These are phyloP conservation scores for Halcyon senegalensis DNA, from an alignment of 2,113 vertebrate species.

Conservation along the genomic window DNA sequence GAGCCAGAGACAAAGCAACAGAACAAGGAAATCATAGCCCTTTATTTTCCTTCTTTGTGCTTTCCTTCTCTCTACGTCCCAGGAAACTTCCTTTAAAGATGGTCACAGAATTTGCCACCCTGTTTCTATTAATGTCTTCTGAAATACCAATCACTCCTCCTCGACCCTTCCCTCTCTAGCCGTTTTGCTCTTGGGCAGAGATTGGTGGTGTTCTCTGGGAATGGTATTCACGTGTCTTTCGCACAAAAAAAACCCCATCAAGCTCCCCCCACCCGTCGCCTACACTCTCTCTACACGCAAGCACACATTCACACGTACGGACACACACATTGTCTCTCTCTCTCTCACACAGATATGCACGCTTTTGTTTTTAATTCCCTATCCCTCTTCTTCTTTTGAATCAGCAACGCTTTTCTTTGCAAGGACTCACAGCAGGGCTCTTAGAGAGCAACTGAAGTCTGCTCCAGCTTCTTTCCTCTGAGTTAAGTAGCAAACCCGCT, in stretches of 20 bases:
- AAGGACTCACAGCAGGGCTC: neutral
- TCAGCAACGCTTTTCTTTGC: constrained; percentile 1
- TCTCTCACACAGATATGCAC: neutral
- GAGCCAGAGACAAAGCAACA: constrained; percentile 60
- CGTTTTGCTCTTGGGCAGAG: neutral
- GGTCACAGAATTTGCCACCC: constrained; percentile 27
- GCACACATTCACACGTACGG: neutral
- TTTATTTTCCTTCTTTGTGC: constrained; percentile 35
- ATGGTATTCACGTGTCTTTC: constrained; percentile 29
- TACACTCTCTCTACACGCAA: neutral
- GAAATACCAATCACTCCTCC: neutral
- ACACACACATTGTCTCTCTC: neutral
- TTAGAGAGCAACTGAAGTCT: constrained; percentile 55
- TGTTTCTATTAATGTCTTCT: neutral
- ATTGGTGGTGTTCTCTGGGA: neutral
- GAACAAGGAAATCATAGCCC: constrained; percentile 68
- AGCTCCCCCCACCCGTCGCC: neutral
- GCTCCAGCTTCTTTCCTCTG: constrained; percentile 27
- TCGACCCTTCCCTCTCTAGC: neutral
- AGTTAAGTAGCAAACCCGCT: constrained; percentile 16
- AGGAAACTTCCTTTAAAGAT: constrained; percentile 45
- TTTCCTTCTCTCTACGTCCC: neutral
- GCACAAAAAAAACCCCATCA: neutral
- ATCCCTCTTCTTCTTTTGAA: neutral
- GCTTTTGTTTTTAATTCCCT: neutral